Evolutionary conservation across 2,888 invertebrate genomes (phyloP).

Genomic region (Alloscopus bannaensis): DNA sequence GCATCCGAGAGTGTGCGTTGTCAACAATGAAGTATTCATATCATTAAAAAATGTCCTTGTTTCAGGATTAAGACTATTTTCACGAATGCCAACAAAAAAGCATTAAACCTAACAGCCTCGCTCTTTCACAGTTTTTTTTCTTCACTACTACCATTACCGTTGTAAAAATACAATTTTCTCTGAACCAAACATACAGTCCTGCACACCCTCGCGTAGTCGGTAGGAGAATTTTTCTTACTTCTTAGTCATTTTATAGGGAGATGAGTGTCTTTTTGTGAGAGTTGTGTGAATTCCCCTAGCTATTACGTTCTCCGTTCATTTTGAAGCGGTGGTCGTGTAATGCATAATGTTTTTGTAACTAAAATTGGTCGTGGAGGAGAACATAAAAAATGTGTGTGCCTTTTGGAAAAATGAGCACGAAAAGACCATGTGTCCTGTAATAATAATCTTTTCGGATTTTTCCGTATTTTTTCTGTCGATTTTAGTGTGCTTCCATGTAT

Average conservation of each 20-base stretch:
- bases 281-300: no score
- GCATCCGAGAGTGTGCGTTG: no score
- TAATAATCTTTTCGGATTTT: background rate
- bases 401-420: background rate
- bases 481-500: no score
- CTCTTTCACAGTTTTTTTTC: conserved; percentile 3
- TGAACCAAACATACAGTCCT: background rate
- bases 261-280: no score
- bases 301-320: no score
- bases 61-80: conserved; percentile 39
- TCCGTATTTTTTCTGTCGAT: background rate
- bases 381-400: conserved; percentile 22
- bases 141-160: conserved; percentile 11
- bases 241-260: no score
- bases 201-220: no score
- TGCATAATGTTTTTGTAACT: no score
- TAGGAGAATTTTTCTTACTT: no score
- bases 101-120: background rate
- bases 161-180: conserved; percentile 14
- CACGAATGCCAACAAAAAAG: background rate
- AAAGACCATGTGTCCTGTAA: background rate
- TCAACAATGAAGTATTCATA: no score
- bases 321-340: no score
- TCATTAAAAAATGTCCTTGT: conserved; percentile 49
- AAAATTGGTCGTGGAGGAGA: conserved; percentile 34